These are phyloP conservation scores for Ectemnius lituratus DNA, from an alignment of 2,888 invertebrate genomes.

Conservation along the genomic window DNA sequence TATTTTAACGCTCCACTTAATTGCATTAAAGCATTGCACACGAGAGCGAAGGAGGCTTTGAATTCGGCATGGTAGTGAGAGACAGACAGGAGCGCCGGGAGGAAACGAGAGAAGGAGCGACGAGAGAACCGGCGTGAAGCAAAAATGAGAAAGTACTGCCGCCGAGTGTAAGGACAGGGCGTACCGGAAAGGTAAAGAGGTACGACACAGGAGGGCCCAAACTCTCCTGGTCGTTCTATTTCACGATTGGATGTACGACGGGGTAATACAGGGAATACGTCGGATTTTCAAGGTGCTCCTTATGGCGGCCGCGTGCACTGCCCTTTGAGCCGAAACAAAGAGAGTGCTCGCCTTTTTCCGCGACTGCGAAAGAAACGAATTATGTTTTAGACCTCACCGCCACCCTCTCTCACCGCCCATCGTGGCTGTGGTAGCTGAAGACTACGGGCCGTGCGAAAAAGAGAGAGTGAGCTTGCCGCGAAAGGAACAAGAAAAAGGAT, in stretches of 20 bases:
- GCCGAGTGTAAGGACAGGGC: background rate
- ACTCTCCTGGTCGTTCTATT: constrained; percentile 46
- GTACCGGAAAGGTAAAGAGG: constrained; percentile 17
- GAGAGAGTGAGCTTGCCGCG: constrained; percentile 24
- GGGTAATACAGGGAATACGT: constrained; percentile 43
- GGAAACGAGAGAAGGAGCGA: constrained; percentile 14
- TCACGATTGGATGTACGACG: constrained; percentile 50
- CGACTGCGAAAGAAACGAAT: constrained; percentile 51
- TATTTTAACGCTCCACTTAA: constrained; percentile 73
- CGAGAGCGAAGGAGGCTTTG: constrained; percentile 39
- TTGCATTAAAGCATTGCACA: constrained; percentile 65
- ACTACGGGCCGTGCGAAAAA: no score
- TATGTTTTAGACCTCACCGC: constrained; percentile 45
- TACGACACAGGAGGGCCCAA: constrained; percentile 25
- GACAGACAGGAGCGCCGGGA: constrained; percentile 12
- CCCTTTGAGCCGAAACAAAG: constrained; percentile 54
- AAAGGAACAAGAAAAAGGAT: constrained; percentile 19
- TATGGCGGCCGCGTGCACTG: constrained; percentile 32
- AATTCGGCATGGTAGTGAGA: constrained; percentile 23
- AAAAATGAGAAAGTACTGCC: constrained; percentile 30
- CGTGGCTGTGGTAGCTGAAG: no score
- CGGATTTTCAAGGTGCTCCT: constrained; percentile 50
- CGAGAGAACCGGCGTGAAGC: constrained; percentile 27
- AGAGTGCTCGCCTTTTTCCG: constrained; percentile 49
- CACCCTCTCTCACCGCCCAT: background rate